Evolutionary conservation across 2,888 invertebrate species (phyloP).

Genomic region (Philopedon plagiatum): DNA sequence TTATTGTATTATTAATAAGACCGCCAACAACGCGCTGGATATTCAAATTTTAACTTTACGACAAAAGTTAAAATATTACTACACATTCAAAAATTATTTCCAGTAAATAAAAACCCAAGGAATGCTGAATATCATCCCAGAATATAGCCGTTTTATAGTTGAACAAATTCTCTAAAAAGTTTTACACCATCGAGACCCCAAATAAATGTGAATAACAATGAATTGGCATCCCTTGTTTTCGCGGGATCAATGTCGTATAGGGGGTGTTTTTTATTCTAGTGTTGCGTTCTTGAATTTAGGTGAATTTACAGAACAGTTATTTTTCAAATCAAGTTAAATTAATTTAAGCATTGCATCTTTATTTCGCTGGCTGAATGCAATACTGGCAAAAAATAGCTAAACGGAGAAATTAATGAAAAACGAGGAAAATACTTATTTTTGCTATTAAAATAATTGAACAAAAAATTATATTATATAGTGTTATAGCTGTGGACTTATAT

Average conservation of each 20-base stretch:
- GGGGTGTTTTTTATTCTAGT: conserved; percentile 15
- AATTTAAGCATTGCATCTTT: too few species aligned
- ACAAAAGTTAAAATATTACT: conserved; percentile 5
- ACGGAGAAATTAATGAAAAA: too few species aligned
- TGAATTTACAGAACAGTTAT: too few species aligned
- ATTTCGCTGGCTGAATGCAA: too few species aligned
- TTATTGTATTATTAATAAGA: neutral
- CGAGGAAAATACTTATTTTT: too few species aligned
- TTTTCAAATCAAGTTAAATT: too few species aligned
- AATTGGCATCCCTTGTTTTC: conserved; percentile 36
- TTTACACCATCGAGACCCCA: conserved; percentile 24
- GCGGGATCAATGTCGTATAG: conserved; percentile 21
- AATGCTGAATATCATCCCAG: conserved; percentile 13
- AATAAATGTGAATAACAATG: conserved; percentile 41
- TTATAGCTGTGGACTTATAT: too few species aligned
- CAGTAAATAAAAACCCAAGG: conserved; percentile 20
- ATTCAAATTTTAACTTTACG: conserved; percentile 2
- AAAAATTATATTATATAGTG: too few species aligned
- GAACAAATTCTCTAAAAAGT: conserved; percentile 34
- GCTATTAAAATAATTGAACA: too few species aligned
- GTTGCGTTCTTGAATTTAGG: conserved; percentile 19
- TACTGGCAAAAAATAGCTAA: too few species aligned
- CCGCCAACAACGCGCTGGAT: neutral
- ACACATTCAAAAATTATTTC: conserved; percentile 18
- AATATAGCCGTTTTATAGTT: conserved; percentile 28